Conservation (phyloP, 1,140 invertebrate genomes). For the Bombus superbus region DNA sequence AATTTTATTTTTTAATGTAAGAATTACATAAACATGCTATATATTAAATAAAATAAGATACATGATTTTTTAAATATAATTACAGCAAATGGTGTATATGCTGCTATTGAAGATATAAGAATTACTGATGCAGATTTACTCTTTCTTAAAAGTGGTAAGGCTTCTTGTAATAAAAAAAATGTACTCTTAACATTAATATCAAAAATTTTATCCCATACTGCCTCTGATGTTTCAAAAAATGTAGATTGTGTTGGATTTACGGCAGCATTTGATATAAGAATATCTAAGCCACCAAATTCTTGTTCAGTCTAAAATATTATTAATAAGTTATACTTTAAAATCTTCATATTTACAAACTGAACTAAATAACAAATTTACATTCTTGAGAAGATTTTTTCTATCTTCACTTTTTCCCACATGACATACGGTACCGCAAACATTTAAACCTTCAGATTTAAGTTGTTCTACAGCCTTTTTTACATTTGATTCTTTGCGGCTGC, state of each 20-base stretch:
- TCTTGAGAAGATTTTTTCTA: constrained; percentile 89
- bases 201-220: constrained; percentile 97
- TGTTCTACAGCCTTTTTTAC: constrained; percentile 91
- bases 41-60: background rate
- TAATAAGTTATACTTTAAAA: background rate
- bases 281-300: constrained; percentile 86
- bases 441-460: constrained; percentile 87
- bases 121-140: constrained; percentile 91
- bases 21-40: background rate
- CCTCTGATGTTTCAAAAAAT: constrained; percentile 87
- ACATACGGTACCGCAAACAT: constrained; percentile 91
- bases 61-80: constrained; percentile 45
- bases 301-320: constrained; percentile 85
- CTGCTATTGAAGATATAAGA: constrained; percentile 95
- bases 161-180: constrained; percentile 94
- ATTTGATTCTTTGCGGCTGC: constrained; percentile 95
- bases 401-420: constrained; percentile 93
- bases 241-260: no score
- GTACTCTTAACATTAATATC: constrained; percentile 96
- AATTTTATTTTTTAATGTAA: background rate
- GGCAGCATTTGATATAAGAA: no score
- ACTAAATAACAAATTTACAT: constrained; percentile 79
- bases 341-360: background rate
- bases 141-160: constrained; percentile 91
- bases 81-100: constrained; percentile 92